Conservation (phyloP, 1,140 invertebrate genomes). For the Chymomyza costata region DNA sequence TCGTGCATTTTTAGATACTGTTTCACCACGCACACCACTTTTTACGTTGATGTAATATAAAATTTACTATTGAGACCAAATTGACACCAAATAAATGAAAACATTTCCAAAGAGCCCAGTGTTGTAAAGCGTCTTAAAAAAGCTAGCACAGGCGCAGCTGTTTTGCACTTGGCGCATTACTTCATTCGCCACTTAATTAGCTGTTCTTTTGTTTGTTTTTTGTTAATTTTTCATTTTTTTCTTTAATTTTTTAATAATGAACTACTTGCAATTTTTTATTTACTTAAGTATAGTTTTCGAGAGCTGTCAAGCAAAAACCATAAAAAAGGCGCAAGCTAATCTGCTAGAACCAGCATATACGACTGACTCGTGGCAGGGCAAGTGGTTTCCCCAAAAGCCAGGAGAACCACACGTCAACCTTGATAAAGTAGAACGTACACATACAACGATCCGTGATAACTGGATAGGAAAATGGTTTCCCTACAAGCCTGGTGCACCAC, state of each 20-base stretch:
- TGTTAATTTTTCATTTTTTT: conserved; percentile 18
- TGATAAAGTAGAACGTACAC: conserved; percentile 32
- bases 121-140: conserved; percentile 36
- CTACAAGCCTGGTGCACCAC: conserved; percentile 22
- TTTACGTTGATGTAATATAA: no score
- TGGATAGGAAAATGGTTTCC: conserved; percentile 56
- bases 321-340: conserved; percentile 45
- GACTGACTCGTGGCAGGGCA: conserved; percentile 26
- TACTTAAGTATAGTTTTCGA: conserved; percentile 17
- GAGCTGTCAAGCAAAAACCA: conserved; percentile 35
- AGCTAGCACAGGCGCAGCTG: conserved; percentile 33
- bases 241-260: conserved; percentile 25
- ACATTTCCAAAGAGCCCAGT: no score
- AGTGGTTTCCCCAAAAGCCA: conserved; percentile 32
- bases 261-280: conserved; percentile 7
- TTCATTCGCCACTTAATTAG: conserved; percentile 29
- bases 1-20: no score
- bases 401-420: conserved; percentile 7
- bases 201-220: conserved; percentile 31
- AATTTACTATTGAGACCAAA: no score
- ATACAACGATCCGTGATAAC: conserved; percentile 5
- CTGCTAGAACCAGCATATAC: conserved; percentile 16
- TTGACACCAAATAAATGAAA: no score
- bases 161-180: conserved; percentile 27
- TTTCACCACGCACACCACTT: no score